Conservation (phyloP, 2,888 invertebrate species). For the Perithous albicinctus region DNA sequence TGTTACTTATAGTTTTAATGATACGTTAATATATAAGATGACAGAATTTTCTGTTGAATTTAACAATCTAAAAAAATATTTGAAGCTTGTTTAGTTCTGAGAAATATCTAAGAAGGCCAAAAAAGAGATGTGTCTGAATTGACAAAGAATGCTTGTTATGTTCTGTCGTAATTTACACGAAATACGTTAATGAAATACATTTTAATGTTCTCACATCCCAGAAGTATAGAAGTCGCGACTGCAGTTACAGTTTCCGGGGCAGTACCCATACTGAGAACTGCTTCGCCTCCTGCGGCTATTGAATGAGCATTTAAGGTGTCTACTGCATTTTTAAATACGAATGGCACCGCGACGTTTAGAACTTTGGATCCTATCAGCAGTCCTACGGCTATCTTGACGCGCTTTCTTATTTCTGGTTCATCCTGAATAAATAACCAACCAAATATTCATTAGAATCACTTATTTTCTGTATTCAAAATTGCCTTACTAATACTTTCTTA, state of each 20-base stretch:
- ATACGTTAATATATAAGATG: no score
- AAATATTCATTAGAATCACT: neutral
- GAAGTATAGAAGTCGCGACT: constrained; percentile 91
- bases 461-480: neutral
- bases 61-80: no score
- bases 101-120: no score
- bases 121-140: no score
- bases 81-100: no score
- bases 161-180: neutral
- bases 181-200: constrained; percentile 48
- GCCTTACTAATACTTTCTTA: neutral
- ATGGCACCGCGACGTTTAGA: constrained; percentile 96
- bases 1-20: no score
- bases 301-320: constrained; percentile 92
- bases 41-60: no score
- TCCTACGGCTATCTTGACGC: constrained; percentile 94
- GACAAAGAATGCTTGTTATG: neutral
- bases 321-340: constrained; percentile 97
- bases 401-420: constrained; percentile 89
- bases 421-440: constrained; percentile 85
- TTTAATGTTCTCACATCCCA: constrained; percentile 91
- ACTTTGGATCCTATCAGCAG: constrained; percentile 93
- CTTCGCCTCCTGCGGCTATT: constrained; percentile 85
- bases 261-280: constrained; percentile 90
- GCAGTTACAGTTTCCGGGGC: constrained; percentile 93